These are phyloP conservation scores for Tiliacea citrago DNA, from an alignment of 2,888 invertebrate species.

Conservation along the genomic window DNA sequence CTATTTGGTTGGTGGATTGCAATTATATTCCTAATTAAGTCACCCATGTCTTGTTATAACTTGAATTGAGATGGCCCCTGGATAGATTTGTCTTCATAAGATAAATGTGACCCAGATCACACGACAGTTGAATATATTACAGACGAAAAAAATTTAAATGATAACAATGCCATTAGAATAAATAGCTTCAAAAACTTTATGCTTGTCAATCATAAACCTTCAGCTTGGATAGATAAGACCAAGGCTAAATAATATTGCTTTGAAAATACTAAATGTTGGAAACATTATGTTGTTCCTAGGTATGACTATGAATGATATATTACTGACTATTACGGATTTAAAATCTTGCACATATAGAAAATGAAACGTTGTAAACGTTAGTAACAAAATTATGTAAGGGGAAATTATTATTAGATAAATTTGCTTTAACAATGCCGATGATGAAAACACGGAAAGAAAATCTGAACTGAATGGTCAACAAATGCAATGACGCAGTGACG, in stretches of 20 bases:
- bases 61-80: background rate
- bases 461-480: background rate
- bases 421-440: background rate
- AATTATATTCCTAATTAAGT: background rate
- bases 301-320: background rate
- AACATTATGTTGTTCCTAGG: background rate
- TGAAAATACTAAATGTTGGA: background rate
- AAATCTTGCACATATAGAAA: background rate
- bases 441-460: background rate
- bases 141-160: slow-evolving; percentile 28
- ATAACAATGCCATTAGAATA: slow-evolving; percentile 14
- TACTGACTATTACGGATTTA: background rate
- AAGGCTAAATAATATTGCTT: background rate
- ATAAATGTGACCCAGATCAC: background rate
- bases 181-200: slow-evolving; percentile 6
- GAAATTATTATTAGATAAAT: background rate
- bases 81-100: background rate
- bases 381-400: background rate
- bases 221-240: background rate
- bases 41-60: background rate
- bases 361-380: background rate
- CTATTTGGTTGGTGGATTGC: background rate
- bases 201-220: slow-evolving; percentile 27
- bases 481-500: background rate
- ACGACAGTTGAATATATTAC: background rate